A percentile compares a stretch with the other conserved stretches of the same genome.
These are phyloP conservation scores for Ladona fulva DNA, from an alignment of 1,140 invertebrate genomes.

Conservation along the genomic window DNA sequence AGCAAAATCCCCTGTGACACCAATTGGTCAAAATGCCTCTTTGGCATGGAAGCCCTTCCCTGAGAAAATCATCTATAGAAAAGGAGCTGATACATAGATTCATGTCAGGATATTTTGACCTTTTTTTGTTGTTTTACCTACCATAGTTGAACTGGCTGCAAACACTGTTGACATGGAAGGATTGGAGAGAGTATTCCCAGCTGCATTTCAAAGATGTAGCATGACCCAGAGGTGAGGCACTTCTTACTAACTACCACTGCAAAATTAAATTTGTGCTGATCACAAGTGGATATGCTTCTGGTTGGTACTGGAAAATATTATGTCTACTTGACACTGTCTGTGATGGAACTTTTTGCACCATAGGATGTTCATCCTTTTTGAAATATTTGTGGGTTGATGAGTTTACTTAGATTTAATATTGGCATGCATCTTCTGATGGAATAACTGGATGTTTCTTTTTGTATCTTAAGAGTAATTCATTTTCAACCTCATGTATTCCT, in stretches of 20 bases:
- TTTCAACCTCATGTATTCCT: too few species aligned
- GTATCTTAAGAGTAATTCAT: too few species aligned
- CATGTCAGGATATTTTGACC: not conserved
- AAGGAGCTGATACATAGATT: not conserved
- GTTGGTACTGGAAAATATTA: not conserved
- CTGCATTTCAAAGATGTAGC: not conserved
- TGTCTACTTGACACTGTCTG: constrained; percentile 1
- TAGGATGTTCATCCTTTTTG: constrained; percentile 9
- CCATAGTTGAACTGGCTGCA: not conserved
- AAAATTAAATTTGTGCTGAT: not conserved
- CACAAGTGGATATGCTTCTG: not conserved
- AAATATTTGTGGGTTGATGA: not conserved
- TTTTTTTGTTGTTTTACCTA: not conserved
- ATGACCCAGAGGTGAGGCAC: not conserved
- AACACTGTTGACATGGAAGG: constrained; percentile 4
- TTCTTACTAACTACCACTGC: not conserved
- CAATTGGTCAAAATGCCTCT: not conserved
- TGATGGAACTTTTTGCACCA: constrained; percentile 9
- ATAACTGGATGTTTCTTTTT: not conserved
- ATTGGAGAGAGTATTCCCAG: not conserved
- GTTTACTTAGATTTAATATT: not conserved
- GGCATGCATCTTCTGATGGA: not conserved
- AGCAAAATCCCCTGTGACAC: not conserved
- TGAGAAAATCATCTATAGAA: not conserved
- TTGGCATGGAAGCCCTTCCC: not conserved